Evolutionary conservation across 1,140 invertebrate species (phyloP).

Genomic region (Hyles euphorbiae): DNA sequence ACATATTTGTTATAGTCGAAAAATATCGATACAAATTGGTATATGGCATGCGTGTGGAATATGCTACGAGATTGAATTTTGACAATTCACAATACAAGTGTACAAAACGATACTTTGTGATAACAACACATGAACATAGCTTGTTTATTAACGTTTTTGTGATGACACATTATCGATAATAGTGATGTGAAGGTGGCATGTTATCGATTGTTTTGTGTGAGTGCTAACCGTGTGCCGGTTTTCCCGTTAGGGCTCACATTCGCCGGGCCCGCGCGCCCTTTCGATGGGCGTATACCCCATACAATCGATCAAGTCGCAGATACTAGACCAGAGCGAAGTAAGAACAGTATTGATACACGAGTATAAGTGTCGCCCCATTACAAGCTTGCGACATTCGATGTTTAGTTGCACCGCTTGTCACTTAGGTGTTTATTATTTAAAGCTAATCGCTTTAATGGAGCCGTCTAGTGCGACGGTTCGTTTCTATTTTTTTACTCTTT

Average conservation of each 20-base stretch:
- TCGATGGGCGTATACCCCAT: conserved; percentile 92
- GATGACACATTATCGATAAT: conserved; percentile 41
- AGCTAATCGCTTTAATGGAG: conserved; percentile 30
- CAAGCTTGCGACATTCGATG: conserved; percentile 66
- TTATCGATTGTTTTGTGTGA: conserved; percentile 62
- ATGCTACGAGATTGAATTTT: not conserved
- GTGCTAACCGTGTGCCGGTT: conserved; percentile 75
- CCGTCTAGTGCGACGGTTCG: not conserved
- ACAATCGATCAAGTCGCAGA: conserved; percentile 89
- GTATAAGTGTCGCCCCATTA: conserved; percentile 55
- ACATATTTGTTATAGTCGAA: conserved; percentile 12
- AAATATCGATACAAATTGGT: conserved; percentile 20
- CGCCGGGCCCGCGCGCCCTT: conserved; percentile 89
- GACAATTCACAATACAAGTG: conserved; percentile 10
- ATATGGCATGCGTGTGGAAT: conserved; percentile 54
- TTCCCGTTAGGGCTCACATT: conserved; percentile 87
- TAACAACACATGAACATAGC: conserved; percentile 45
- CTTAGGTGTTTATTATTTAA: conserved; percentile 59
- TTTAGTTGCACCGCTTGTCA: conserved; percentile 73
- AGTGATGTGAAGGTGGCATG: conserved; percentile 53
- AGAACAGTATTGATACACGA: conserved; percentile 76
- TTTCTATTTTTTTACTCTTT: conserved; percentile 14
- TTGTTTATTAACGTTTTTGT: conserved; percentile 47
- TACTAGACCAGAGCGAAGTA: conserved; percentile 90
- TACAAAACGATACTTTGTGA: conserved; percentile 29